Evolutionary conservation across 2,113 vertebrate genomes (phyloP), one percentile per base, ranked within the genome.

Genomic region (Sinocyclocheilus maitianheensis): DNA sequence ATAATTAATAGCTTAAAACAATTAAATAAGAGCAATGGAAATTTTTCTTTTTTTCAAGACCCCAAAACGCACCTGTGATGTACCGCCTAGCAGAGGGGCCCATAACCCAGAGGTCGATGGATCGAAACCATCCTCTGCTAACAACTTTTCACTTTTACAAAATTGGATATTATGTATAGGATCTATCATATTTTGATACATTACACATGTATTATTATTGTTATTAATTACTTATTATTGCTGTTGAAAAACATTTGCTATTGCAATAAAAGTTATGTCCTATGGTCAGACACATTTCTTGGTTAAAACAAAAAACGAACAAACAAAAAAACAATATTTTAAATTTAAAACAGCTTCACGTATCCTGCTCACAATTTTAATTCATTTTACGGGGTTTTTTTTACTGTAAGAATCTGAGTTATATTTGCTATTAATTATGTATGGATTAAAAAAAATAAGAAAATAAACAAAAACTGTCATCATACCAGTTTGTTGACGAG

Each of bases 101-200:
- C 90, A 91, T 91, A 91, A 91, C 90, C 90, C 90, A 91, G 90
- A 91, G 90, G 90, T 91, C 90, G 90, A 89, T 85, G 84, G 79
- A 85, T 88, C 87, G 87, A 88, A 88, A 88, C 87, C 87, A 85
- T 88, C 84, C 87, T 88, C 87, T 88, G 87, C 79, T 88, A 87
- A 11, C 0, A 48, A 0, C 2, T 26, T 63, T 72, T 40, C 3
- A 9, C 34, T 22, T 72, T 72, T 72, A 11, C 34, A n/a, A 43
- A 43, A 43, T 43, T 11, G 16, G 0, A 71, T 40, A 22, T 55
- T 34, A n/a, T 16, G 14, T 22, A 2, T 9, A n/a, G 0, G 5
- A 11, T 53, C 9, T 51, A 1, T 37, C 0, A 16, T 65, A 6
- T 51, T n/a, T 16, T 20, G 16, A 34, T 34, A 9, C 4, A 22